These are phyloP conservation scores for Tokudaia tokunoshimensis DNA, from an alignment of 2,797 vertebrate species.

Conservation along the genomic window DNA sequence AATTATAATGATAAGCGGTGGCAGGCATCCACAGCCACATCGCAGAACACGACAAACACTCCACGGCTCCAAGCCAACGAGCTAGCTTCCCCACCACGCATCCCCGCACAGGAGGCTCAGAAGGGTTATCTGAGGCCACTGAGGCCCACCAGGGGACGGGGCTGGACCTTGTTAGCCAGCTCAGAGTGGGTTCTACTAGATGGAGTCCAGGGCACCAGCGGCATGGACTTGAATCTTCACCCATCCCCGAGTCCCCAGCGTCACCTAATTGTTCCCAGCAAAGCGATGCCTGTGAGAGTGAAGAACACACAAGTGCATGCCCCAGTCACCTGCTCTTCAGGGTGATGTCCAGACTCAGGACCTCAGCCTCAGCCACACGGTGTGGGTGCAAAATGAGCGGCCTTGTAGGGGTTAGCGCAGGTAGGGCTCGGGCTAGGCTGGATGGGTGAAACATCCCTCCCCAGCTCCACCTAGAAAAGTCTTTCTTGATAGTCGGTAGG, in stretches of 20 bases:
- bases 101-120: slow-evolving; percentile 26
- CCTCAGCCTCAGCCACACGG: not conserved
- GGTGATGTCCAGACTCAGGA: not conserved
- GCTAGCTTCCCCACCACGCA: not conserved
- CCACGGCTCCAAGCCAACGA: slow-evolving; percentile 68
- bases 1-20: slow-evolving; percentile 85
- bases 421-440: not conserved
- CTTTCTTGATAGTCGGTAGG: not conserved
- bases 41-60: slow-evolving; percentile 83
- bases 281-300: not conserved
- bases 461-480: not conserved
- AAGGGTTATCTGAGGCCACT: slow-evolving; percentile 52
- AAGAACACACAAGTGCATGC: not conserved
- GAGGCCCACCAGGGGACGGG: not conserved
- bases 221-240: fast-evolving
- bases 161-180: not conserved
- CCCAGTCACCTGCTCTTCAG: not conserved
- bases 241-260: not conserved
- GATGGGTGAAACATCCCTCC: not conserved
- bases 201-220: not conserved
- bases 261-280: not conserved
- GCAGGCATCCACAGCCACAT: slow-evolving; percentile 82
- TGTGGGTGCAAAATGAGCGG: too few relatives aligned
- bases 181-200: not conserved
- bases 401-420: not conserved